Percentiles rank a stretch among this genome's conserved stretches.
phyloP scores from a whole-genome alignment of 2,888 invertebrate species.

The Torymus tubicola region DNA sequence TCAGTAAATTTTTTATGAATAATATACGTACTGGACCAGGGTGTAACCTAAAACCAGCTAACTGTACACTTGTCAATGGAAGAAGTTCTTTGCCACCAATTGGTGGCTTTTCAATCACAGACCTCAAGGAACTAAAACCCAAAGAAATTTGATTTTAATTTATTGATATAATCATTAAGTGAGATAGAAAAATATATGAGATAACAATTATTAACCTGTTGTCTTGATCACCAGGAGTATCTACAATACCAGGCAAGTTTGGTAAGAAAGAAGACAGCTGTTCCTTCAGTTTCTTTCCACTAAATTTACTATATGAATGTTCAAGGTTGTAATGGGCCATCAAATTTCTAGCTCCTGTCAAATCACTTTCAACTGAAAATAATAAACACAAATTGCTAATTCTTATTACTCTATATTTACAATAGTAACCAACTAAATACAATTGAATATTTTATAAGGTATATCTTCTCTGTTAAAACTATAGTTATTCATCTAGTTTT shows the following conservation, averaged over 20 bases:
- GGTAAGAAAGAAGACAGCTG: conserved; percentile 96
- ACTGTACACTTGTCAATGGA: conserved; percentile 90
- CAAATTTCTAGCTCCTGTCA: conserved; percentile 97
- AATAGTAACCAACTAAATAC: too few species aligned
- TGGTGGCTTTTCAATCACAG: conserved; percentile 96
- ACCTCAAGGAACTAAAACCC: conserved; percentile 87
- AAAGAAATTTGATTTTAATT: conserved; percentile 42
- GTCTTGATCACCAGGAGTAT: conserved; percentile 88
- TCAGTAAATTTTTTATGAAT: neutral
- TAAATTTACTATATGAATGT: conserved; percentile 98
- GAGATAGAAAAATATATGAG: neutral
- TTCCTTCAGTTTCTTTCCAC: conserved; percentile 96
- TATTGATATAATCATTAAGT: neutral
- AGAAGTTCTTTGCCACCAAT: conserved; percentile 94
- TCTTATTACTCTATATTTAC: neutral
- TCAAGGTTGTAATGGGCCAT: conserved; percentile 97
- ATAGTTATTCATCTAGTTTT: too few species aligned
- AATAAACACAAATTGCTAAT: conserved; percentile 32
- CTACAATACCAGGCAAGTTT: conserved; percentile 95
- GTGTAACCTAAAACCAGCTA: conserved; percentile 95
- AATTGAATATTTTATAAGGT: too few species aligned
- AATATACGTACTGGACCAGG: conserved; percentile 87
- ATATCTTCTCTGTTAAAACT: too few species aligned
- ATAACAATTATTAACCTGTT: conserved; percentile 79
- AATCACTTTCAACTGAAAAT: conserved; percentile 87